Conservation (phyloP, 2,797 vertebrate species). For the Anisognathus igniventris region DNA sequence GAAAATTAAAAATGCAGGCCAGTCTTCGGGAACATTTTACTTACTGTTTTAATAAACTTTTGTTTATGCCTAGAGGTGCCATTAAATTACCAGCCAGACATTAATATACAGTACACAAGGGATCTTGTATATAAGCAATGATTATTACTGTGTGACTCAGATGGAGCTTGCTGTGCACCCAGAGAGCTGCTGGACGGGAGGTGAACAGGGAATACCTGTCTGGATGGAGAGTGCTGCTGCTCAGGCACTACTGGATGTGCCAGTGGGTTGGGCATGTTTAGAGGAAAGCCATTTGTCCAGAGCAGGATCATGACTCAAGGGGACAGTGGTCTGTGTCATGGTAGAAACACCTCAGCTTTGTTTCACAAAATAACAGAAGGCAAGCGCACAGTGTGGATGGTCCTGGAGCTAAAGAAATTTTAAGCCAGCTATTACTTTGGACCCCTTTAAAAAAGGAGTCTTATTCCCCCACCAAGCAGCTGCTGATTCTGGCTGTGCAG, state of each 20-base stretch:
- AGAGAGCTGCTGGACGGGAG: constrained; percentile 58
- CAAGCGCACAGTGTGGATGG: neutral
- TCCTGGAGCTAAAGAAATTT: neutral
- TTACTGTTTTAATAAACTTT: constrained; percentile 81
- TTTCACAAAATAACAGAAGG: neutral
- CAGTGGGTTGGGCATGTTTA: neutral
- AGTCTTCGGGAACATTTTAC: constrained; percentile 71
- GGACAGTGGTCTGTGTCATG: neutral
- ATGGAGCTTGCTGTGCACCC: constrained; percentile 29
- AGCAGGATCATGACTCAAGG: neutral
- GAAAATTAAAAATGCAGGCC: constrained; percentile 65
- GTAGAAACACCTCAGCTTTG: neutral
- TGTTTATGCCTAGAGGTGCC: constrained; percentile 83
- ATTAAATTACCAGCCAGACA: constrained; percentile 78
- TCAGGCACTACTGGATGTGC: neutral
- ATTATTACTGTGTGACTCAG: constrained; percentile 56
- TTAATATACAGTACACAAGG: constrained; percentile 76
- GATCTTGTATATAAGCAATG: constrained; percentile 57
- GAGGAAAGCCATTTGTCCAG: neutral
- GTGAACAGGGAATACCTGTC: neutral
- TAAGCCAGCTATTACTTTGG: neutral
- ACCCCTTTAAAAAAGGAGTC: neutral
- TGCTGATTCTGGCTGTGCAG: neutral
- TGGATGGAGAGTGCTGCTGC: neutral
- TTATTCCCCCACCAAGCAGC: neutral